These are phyloP conservation scores for Andricus quercusramuli DNA, from an alignment of 2,888 invertebrate genomes.

Conservation along the genomic window DNA sequence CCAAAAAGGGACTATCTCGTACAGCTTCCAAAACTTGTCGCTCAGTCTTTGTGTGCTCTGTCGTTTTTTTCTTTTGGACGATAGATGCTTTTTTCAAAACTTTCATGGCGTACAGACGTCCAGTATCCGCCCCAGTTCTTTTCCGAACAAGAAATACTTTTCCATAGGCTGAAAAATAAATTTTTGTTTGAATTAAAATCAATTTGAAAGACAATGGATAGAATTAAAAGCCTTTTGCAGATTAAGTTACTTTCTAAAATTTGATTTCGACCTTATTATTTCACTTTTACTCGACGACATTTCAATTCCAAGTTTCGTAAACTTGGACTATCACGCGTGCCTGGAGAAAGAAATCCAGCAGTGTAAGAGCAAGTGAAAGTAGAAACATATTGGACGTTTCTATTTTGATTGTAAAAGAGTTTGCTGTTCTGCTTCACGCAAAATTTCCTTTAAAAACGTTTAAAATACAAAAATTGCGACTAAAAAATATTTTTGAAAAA, in stretches of 20 bases:
- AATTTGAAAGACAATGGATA: not conserved
- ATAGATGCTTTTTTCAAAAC: constrained; percentile 97
- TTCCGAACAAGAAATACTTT: constrained; percentile 98
- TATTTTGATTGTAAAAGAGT: constrained; percentile 25
- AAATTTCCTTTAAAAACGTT: constrained; percentile 18
- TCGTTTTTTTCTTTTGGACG: constrained; percentile 95
- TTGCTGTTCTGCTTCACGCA: constrained; percentile 23
- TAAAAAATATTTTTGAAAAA: not conserved
- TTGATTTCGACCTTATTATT: not conserved
- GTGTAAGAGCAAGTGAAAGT: constrained; percentile 39
- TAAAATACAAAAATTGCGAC: not conserved
- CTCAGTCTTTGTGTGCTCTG: constrained; percentile 98
- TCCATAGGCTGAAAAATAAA: constrained; percentile 89
- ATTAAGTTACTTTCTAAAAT: not conserved
- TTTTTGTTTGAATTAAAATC: not conserved
- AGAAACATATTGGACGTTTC: constrained; percentile 37
- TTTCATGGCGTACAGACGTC: constrained; percentile 98
- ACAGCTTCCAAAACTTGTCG: constrained; percentile 97
- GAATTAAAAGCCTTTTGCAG: not conserved
- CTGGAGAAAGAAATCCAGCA: constrained; percentile 33
- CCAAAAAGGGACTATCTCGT: constrained; percentile 96
- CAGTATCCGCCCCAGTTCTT: constrained; percentile 90
- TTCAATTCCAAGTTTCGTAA: constrained; percentile 33
- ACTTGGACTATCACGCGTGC: constrained; percentile 30
- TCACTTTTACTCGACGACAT: constrained; percentile 14